These are phyloP conservation scores for Oscheius sp. DNA, from an alignment of 2,888 invertebrate species.

Conservation along the genomic window DNA sequence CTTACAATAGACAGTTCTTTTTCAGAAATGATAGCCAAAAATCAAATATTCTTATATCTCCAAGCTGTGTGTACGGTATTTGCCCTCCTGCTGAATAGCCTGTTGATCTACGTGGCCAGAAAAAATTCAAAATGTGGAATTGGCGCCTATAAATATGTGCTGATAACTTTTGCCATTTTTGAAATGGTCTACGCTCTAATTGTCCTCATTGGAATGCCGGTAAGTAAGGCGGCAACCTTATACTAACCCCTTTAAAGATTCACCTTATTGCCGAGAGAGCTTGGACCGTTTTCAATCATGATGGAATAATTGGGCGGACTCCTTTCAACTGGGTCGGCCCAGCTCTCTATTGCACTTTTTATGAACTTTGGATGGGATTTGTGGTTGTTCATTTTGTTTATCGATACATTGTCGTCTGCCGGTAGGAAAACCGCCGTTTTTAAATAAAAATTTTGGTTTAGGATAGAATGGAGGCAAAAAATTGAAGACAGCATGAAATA, in stretches of 20 bases:
- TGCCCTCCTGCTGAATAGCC: conserved; percentile 9
- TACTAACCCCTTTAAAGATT: background rate
- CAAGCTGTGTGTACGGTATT: conserved; percentile 21
- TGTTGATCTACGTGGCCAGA: conserved; percentile 10
- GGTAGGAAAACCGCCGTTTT: background rate
- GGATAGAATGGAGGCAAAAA: conserved; percentile 15
- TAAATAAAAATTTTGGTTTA: background rate
- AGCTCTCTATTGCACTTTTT: conserved; percentile 10
- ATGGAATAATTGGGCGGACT: conserved; percentile 14
- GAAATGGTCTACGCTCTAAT: conserved; percentile 20
- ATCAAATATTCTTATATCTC: conserved; percentile 6
- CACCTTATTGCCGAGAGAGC: conserved; percentile 14
- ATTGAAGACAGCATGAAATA: background rate
- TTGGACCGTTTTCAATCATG: conserved; percentile 24
- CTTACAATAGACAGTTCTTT: too few relatives aligned
- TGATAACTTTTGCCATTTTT: conserved; percentile 14
- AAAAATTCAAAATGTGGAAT: conserved; percentile 5
- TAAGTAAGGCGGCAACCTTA: too few relatives aligned
- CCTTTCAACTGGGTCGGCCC: conserved; percentile 19
- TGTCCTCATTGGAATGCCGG: conserved; percentile 23
- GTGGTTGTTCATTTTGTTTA: conserved; percentile 29
- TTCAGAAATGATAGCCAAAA: background rate
- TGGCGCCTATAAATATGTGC: conserved; percentile 19
- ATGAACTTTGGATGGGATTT: conserved; percentile 28
- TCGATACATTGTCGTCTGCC: conserved; percentile 20